Base-by-base conservation (phyloP, 2,888 invertebrate genomes). In the Myathropa florea region DNA sequence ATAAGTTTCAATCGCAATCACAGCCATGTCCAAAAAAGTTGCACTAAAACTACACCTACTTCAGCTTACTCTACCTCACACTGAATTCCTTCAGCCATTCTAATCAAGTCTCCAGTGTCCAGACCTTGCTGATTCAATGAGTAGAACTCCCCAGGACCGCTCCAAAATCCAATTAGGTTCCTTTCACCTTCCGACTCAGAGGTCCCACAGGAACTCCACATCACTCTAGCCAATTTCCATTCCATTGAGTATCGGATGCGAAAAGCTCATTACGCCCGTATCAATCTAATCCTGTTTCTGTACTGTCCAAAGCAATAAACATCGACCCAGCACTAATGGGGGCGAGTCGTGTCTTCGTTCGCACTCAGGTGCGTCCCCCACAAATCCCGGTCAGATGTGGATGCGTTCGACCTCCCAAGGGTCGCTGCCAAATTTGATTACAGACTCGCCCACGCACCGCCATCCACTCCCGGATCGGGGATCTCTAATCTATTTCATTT, bases 241-340 rank as follows among this genome's bases (percentile, higher is more conserved):
- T 57, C 28, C 65, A 75, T 59, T 76, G 46, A 53, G 60, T 63
- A 77, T 77, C 55, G 28, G 46, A 77, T 77, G 61, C 61, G 59
- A 36, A 77, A 70, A 70, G 61, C 77, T 77, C 77, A 77, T 77
- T 77, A 77, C 18, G 55, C 46, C n/a, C 70, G 21, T 14, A 59
- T 77, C 70, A 77, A 70, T 77, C 53, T 60, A 77, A 61, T 61
- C 63, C 33, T 55, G 55, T 70, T 60, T 64, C 39, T 73, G 30
- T 59, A 10, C 60, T 77, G 60, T 57, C 39, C 68, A 7, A n/a
- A 55, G 55, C 33, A 73, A 57, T 33, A 73, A 57, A 73, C 57
- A 64, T 73, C 33, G 33, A 18, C 12, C 33, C 60, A 46, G 26
- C 78, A 39, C 57, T 63, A 61, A 60, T 75, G 46, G 55, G 64